phyloP scores from a whole-genome alignment of 2,888 invertebrate genomes.

The Anarsia innoxiella region DNA sequence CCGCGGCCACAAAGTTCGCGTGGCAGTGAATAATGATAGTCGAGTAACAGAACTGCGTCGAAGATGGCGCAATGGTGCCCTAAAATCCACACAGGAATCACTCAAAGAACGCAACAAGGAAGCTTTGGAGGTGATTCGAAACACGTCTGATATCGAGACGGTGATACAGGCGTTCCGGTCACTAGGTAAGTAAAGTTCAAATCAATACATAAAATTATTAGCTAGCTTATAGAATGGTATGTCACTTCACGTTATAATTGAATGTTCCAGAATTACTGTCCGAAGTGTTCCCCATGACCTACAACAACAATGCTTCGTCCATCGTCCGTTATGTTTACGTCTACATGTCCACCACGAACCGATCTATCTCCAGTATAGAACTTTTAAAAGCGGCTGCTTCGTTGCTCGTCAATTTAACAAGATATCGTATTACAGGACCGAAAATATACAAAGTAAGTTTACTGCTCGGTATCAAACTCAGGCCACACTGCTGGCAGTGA shows the following conservation, averaged over 20 bases:
- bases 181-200: slow-evolving; percentile 55
- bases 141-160: slow-evolving; percentile 46
- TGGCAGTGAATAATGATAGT: slow-evolving; percentile 27
- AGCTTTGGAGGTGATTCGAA: slow-evolving; percentile 52
- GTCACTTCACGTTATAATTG: neutral
- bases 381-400: slow-evolving; percentile 69
- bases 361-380: slow-evolving; percentile 77
- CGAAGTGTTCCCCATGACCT: slow-evolving; percentile 63
- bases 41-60: slow-evolving; percentile 41
- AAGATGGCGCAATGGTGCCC: slow-evolving; percentile 56
- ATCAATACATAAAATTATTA: neutral
- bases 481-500: too few relatives aligned
- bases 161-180: slow-evolving; percentile 59
- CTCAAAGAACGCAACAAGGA: slow-evolving; percentile 56
- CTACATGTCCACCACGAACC: slow-evolving; percentile 66
- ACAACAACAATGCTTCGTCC: slow-evolving; percentile 41
- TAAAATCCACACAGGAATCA: slow-evolving; percentile 47
- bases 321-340: slow-evolving; percentile 49
- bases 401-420: slow-evolving; percentile 80
- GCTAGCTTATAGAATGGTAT: neutral
- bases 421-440: slow-evolving; percentile 75
- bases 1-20: slow-evolving; percentile 64
- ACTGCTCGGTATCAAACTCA: too few relatives aligned
- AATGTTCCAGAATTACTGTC: slow-evolving; percentile 52
- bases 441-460: slow-evolving; percentile 76